Percentiles rank a stretch among this genome's conserved stretches.
phyloP scores from a whole-genome alignment of 1,140 invertebrate species.

The Arion vulgaris region DNA sequence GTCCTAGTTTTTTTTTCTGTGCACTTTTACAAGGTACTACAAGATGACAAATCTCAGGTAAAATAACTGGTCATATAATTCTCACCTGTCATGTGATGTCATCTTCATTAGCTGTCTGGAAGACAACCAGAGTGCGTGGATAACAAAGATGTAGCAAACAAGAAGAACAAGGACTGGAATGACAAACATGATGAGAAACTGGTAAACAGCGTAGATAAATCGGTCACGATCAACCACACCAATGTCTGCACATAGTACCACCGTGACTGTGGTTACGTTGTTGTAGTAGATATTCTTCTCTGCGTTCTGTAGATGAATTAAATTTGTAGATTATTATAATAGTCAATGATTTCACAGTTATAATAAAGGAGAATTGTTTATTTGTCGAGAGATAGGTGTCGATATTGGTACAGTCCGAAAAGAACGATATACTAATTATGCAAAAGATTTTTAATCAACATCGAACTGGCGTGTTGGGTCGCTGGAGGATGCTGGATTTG shows the following conservation, averaged over 20 bases:
- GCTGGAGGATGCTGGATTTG: no score
- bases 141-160: constrained; percentile 75
- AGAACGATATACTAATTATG: no score
- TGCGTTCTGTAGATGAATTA: constrained; percentile 60
- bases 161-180: constrained; percentile 75
- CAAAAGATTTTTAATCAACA: no score
- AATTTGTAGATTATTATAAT: not conserved
- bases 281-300: constrained; percentile 67
- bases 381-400: no score
- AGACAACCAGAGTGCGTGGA: constrained; percentile 76
- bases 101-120: constrained; percentile 68
- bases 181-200: constrained; percentile 74
- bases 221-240: constrained; percentile 49
- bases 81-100: constrained; percentile 45
- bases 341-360: no score
- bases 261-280: constrained; percentile 64
- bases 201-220: constrained; percentile 72
- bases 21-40: no score
- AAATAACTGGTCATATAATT: not conserved
- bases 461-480: no score
- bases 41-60: no score
- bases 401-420: no score
- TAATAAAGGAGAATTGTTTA: no score
- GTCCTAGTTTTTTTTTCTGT: no score
- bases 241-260: constrained; percentile 71